A percentile compares a stretch with the other conserved stretches of the same genome.
phyloP scores from a whole-genome alignment of 2,797 vertebrate genomes.

The Anguilla pacifica region DNA sequence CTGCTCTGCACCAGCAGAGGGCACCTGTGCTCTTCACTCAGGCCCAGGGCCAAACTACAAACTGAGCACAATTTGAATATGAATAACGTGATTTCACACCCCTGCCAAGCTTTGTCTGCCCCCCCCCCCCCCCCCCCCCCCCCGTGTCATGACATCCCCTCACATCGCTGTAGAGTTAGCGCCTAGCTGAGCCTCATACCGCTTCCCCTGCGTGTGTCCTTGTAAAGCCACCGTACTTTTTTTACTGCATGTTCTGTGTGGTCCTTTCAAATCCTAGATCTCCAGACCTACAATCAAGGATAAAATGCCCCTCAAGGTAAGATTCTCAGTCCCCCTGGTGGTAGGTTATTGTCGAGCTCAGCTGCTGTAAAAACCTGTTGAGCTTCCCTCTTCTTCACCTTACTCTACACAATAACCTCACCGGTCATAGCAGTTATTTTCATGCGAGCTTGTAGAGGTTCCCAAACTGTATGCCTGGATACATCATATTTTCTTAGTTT shows the following conservation, averaged over 20 bases:
- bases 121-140: neutral
- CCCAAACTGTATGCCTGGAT: neutral
- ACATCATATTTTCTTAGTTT: neutral
- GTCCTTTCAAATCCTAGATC: conserved; percentile 77
- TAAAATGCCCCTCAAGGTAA: conserved; percentile 76
- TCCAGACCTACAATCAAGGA: conserved; percentile 75
- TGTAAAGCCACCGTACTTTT: conserved; percentile 47
- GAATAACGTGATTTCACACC: conserved; percentile 24
- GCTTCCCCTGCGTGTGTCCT: conserved; percentile 30
- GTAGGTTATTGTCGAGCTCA: conserved; percentile 41
- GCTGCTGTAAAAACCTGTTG: neutral
- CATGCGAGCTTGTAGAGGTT: neutral
- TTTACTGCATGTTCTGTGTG: conserved; percentile 72
- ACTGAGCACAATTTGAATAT: too few relatives aligned
- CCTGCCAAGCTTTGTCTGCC: conserved; percentile 25
- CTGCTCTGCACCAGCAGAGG: conserved; percentile 33
- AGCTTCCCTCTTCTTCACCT: neutral
- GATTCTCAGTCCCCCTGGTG: conserved; percentile 41
- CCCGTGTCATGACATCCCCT: conserved; percentile 12
- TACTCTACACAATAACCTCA: neutral
- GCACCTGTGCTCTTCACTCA: conserved; percentile 8
- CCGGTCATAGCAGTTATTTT: too few relatives aligned
- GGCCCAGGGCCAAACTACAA: conserved; percentile 5
- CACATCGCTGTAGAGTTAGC: conserved; percentile 14
- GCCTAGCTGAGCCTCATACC: conserved; percentile 3